Base-by-base conservation (phyloP, 2,113 vertebrate species). In the Mola mola region DNA sequence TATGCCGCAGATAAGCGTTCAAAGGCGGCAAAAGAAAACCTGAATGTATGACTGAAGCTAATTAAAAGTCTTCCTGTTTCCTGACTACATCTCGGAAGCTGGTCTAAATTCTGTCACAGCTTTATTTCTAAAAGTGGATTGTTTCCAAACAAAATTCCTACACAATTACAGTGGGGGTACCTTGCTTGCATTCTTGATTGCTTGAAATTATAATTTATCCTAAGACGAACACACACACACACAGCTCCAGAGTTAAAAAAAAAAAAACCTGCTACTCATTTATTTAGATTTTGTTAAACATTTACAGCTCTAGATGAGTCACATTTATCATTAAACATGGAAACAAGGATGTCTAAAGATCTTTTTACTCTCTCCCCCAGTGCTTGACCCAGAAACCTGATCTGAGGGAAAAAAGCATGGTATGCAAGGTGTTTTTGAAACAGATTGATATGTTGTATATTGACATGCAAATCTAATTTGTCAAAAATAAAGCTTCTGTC, bases 251-350 rank as follows among this genome's bases (percentile, higher is more conserved):
- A 4, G 28, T 29, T 29, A 7, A 9, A 9, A 29, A 29, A 29
- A 29, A 60, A 44, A 29, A 61, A 60, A 25, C 4, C 47, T 68
- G 60, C 77, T 49, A 41, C 60, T 86, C 64, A 83, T 87, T 90
- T 78, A 84, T 87, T 87, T 82, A 78, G 24, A 60, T 71, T 66
- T 56, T 4, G 44, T 90, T 60, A 86, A 88, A 81, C 58, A 85
- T 89, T 81, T 69, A 83, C 75, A 60, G 48, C 62, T 74, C 24
- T 66, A 81, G 77, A 81, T 79, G 75, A 86, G 47, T 52, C 63
- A 29, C 77, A 85, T 88, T 79, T 75, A 85, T 86, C 79, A 85
- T 79, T 83, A 62, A 88, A 79, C 71, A 69, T 2, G n/a, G 37
- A n/a, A 8, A 41, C 33, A 5, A 60, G 37, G 37, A 62, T 43